phyloP scores from a whole-genome alignment of 2,797 vertebrate species.

The Clarias laeviceps region DNA sequence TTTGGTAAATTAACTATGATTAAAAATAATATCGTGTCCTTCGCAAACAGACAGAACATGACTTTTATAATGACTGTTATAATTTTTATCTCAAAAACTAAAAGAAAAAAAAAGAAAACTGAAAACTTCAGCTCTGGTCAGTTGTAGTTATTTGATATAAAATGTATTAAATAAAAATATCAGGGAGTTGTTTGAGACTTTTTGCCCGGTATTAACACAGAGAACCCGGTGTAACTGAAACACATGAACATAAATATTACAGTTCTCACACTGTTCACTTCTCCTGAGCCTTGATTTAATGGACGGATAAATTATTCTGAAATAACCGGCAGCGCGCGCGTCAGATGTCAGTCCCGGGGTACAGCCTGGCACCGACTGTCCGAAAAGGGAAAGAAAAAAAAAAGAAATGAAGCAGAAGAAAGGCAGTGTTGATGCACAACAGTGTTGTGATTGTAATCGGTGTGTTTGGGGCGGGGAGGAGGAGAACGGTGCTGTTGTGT shows the following conservation, averaged over 20 bases:
- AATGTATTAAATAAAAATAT: background rate
- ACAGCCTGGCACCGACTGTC: conserved; percentile 79
- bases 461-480: conserved; percentile 20
- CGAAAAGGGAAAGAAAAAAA: conserved; percentile 59
- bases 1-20: no score
- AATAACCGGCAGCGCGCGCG: conserved; percentile 4
- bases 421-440: conserved; percentile 59
- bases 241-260: no score
- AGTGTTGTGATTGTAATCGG: conserved; percentile 78
- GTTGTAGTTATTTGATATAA: background rate
- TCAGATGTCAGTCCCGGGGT: conserved; percentile 70
- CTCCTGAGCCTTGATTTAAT: background rate
- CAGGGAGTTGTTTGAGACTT: background rate
- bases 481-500: conserved; percentile 86
- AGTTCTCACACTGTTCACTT: background rate
- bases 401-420: background rate
- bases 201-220: background rate
- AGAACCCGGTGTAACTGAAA: background rate
- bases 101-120: background rate
- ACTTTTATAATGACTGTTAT: background rate
- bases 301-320: background rate
- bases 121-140: background rate
- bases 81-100: background rate
- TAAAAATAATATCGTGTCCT: background rate
- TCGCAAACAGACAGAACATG: background rate